Base-by-base conservation (phyloP, 2,888 invertebrate genomes). In the Parnassius apollo region DNA sequence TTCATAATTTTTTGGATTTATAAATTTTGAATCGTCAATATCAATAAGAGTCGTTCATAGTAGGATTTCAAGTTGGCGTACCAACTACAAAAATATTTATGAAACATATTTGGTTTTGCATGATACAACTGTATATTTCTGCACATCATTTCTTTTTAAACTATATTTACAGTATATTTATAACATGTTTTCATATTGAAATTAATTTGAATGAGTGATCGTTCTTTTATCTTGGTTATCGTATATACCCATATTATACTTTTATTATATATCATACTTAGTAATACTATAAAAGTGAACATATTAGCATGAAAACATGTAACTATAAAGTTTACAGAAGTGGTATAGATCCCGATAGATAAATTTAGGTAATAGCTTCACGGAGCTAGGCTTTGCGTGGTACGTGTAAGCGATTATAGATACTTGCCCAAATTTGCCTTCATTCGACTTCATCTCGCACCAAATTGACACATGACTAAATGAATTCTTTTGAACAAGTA, bases 331-430 rank as follows among this genome's bases (percentile, higher is more conserved):
- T 80, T 76, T 77, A 81, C 74, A 80, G 77, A 68, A 78, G 85
- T 83, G 82, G 81, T 76, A 82, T 67, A 86, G 81, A 86, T 82
- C 85, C 88, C 86, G 82, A 86, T 72, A 87, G 84, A 84, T 85
- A 55, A 78, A 80, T 86, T 79, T 77, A 82, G 71, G 71, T 69
- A 74, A 71, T 83, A 89, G 90, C 85, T 89, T 88, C 88, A 78
- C 86, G 82, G 89, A 87, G 89, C 87, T 86, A 85, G 89, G 89
- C 88, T 82, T 88, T 89, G 91, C 91, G 91, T 91, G 91, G 85
- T 83, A 82, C 77, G 90, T 91, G 91, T 91, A 91, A 91, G 91
- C 91, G 80, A 79, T 90, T 86, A 90, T 85, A 86, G 82, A 86
- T 90, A 90, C 88, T 88, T 83, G 87, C 81, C 86, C 83, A 71